phyloP scores from a whole-genome alignment of 2,888 invertebrate species.

The Chydorus sphaericus region DNA sequence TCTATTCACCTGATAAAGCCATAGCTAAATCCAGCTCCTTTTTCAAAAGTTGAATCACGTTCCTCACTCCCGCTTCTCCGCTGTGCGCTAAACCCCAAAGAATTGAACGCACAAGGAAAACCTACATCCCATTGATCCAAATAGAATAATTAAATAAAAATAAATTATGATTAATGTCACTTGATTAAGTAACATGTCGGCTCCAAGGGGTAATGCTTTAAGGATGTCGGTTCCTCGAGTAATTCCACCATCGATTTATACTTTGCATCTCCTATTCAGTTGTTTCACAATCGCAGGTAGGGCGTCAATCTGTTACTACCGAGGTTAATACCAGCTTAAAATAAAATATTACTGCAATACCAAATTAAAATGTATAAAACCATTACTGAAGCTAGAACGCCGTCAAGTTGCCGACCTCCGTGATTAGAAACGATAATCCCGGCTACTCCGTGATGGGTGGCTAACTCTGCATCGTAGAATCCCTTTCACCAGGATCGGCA shows the following conservation, averaged over 20 bases:
- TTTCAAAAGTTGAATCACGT: conserved; percentile 51
- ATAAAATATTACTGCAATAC: background rate
- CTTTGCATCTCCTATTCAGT: conserved; percentile 48
- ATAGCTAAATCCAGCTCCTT: conserved; percentile 61
- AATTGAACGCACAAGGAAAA: conserved; percentile 71
- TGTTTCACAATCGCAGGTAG: conserved; percentile 63
- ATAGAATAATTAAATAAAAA: background rate
- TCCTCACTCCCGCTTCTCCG: conserved; percentile 62
- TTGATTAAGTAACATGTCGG: conserved; percentile 69
- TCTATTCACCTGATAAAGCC: conserved; percentile 51
- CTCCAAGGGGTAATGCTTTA: conserved; percentile 80
- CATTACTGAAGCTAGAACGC: conserved; percentile 65
- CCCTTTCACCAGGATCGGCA: conserved; percentile 77
- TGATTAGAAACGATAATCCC: conserved; percentile 87
- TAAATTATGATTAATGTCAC: background rate
- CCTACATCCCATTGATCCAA: too few relatives aligned
- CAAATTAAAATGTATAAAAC: too few relatives aligned
- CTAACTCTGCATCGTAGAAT: conserved; percentile 72
- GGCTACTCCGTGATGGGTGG: conserved; percentile 52
- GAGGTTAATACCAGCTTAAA: conserved; percentile 13
- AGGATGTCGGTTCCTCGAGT: conserved; percentile 71
- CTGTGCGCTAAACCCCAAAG: conserved; percentile 67
- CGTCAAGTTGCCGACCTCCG: conserved; percentile 77
- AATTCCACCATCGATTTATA: conserved; percentile 79
- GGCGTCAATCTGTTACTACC: conserved; percentile 67